Evolutionary conservation across 2,113 vertebrate genomes (phyloP).

Genomic region (Actinemys pallida): DNA sequence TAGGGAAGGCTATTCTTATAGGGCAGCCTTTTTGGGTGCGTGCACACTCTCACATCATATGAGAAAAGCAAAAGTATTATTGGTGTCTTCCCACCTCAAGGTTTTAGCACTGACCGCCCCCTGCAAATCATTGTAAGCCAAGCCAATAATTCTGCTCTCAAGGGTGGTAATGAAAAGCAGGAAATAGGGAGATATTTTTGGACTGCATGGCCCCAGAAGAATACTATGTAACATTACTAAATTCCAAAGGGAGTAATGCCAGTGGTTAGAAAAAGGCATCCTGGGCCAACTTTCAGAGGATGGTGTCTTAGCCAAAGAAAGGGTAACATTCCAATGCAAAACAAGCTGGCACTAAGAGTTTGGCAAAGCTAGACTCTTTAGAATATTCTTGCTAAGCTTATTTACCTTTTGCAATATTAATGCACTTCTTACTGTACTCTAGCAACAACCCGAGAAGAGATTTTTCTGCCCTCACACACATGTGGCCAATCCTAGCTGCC

Average conservation of each 20-base stretch:
- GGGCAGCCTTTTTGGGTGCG: background rate
- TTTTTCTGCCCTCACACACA: background rate
- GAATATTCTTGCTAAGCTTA: background rate
- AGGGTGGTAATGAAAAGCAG: constrained; percentile 43
- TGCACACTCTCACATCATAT: background rate
- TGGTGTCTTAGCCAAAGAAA: background rate
- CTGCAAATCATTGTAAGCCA: constrained; percentile 24
- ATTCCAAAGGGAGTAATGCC: constrained; percentile 45
- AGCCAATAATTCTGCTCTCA: constrained; percentile 13
- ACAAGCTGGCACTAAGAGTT: background rate
- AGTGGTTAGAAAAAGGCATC: background rate
- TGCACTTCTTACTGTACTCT: background rate
- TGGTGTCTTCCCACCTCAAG: constrained; percentile 26
- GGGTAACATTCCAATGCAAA: background rate
- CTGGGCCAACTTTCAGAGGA: background rate
- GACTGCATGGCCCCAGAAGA: constrained; percentile 4
- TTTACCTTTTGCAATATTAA: background rate
- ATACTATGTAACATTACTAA: constrained; percentile 38
- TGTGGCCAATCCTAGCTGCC: background rate
- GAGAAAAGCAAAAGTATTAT: constrained; percentile 7
- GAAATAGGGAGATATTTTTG: constrained; percentile 34
- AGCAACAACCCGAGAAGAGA: background rate
- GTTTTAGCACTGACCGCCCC: constrained; percentile 23
- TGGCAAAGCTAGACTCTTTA: background rate
- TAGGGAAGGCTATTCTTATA: background rate